Evolutionary conservation across 2,113 vertebrate genomes (phyloP), one percentile per base, ranked within the genome.

Genomic region (Ictalurus furcatus): DNA sequence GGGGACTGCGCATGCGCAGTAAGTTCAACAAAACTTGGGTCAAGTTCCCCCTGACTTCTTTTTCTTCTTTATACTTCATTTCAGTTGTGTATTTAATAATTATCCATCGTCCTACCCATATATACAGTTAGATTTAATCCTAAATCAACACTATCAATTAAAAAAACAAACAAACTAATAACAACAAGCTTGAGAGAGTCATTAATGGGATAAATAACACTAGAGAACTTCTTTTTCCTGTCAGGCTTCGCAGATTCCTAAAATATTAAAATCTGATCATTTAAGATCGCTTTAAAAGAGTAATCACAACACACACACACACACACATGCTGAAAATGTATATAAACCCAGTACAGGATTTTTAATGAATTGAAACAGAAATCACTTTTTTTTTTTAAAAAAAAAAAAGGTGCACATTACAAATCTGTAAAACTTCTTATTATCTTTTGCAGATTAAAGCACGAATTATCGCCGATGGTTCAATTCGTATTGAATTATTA

Each of bases 1-100:
- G 34, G 5, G 17, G 40, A 78, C 23, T 59, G 80, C 80, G 80
- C 80, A 83, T 83, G 80, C 56, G 80, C 80, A 61, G 30, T 23
- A 37, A 83, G 34, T 59, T 37, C 0, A 83, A 37, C n/a, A 37
- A 58, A 82, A 58, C 54, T 82, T 58, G 44, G 17, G 52, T 58
- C 3, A 82, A 59, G 56, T 82, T 37, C 19, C 37, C 2, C 5
- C 19, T 37, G 80, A 34, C 14, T 58, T 19, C 28, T 19, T 83
- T 37, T 80, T 30, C 8, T 59, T 44, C 48, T 30, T 80, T 80
- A 3, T 3, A 52, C 74, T 48, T 28, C 9, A 37, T 40, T 40
- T 34, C 21, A 23, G 48, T 76, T 2, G 3, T n/a, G 16, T n/a
- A 3, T 54, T 54, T 19, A 56, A 30, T 4, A 30, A 6, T 3